phyloP scores from a whole-genome alignment of 2,888 invertebrate species.

The Philopedon plagiatum region DNA sequence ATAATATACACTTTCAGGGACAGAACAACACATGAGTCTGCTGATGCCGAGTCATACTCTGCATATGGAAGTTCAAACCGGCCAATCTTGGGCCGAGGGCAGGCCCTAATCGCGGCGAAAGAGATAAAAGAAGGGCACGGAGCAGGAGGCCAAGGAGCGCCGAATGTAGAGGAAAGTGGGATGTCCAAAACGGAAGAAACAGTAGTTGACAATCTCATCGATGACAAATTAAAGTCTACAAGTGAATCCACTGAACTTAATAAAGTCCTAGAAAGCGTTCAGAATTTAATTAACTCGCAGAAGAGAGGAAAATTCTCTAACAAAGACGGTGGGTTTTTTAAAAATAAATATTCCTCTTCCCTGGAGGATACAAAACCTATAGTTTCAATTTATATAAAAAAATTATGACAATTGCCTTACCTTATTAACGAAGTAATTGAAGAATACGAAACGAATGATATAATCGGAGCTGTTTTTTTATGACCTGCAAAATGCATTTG shows the following conservation, averaged over 20 bases:
- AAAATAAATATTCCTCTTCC: no score
- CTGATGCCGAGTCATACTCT: background rate
- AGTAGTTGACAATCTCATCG: slow-evolving; percentile 24
- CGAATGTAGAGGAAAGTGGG: background rate
- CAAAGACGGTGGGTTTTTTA: slow-evolving; percentile 47
- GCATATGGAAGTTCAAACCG: background rate
- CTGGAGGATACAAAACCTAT: no score
- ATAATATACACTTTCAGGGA: slow-evolving; percentile 1
- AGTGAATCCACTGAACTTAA: slow-evolving; percentile 21
- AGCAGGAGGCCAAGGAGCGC: no score
- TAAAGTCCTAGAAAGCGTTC: slow-evolving; percentile 51
- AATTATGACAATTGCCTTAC: no score
- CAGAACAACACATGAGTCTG: background rate
- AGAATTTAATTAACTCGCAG: slow-evolving; percentile 52
- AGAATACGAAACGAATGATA: no score
- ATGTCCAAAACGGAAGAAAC: slow-evolving; percentile 27
- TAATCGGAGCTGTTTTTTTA: no score
- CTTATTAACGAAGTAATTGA: no score
- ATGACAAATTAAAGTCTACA: slow-evolving; percentile 29
- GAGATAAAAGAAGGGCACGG: background rate
- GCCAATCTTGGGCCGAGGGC: slow-evolving; percentile 14
- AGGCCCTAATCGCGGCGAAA: background rate
- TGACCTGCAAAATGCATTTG: no score
- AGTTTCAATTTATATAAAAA: no score
- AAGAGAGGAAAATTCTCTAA: slow-evolving; percentile 39